Percentiles rank a stretch among this genome's conserved stretches.
Evolutionary conservation across 2,797 vertebrate species (phyloP).

Genomic region (Cyprinella venusta): DNA sequence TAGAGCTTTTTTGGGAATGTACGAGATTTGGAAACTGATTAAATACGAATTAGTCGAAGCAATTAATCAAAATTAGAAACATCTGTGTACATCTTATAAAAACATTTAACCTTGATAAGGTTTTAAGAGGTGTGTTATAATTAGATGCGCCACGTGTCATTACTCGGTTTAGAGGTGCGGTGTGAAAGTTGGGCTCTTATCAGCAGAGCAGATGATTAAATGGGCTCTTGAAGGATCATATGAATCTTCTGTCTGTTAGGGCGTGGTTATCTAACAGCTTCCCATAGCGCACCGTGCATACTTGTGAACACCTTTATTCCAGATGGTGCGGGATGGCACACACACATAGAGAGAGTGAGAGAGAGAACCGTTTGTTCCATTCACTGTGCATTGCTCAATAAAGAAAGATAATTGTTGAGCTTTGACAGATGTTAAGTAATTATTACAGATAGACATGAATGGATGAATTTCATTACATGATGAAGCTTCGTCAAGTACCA

Average conservation of each 20-base stretch:
- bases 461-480: constrained; percentile 17
- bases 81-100: constrained; percentile 48
- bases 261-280: constrained; percentile 53
- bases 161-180: constrained; percentile 12
- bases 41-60: constrained; percentile 39
- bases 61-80: constrained; percentile 50
- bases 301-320: constrained; percentile 72
- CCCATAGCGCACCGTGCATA: constrained; percentile 74
- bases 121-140: constrained; percentile 43
- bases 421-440: constrained; percentile 81
- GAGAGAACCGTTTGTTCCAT: constrained; percentile 17
- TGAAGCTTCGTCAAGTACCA: not conserved
- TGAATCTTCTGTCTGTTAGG: constrained; percentile 45
- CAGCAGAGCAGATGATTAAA: constrained; percentile 47
- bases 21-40: constrained; percentile 27
- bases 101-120: constrained; percentile 46
- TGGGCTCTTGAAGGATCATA: constrained; percentile 49
- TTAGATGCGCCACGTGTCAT: constrained; percentile 14
- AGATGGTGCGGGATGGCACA: constrained; percentile 80
- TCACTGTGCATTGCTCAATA: constrained; percentile 59
- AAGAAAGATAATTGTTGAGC: constrained; percentile 73
- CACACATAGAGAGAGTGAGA: not conserved
- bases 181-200: constrained; percentile 38
- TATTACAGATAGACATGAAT: constrained; percentile 66
- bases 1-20: constrained; percentile 13